A percentile compares a stretch with the other conserved stretches of the same genome.
phyloP scores from a whole-genome alignment of 2,888 invertebrate species.

The Apotomis betuletana region DNA sequence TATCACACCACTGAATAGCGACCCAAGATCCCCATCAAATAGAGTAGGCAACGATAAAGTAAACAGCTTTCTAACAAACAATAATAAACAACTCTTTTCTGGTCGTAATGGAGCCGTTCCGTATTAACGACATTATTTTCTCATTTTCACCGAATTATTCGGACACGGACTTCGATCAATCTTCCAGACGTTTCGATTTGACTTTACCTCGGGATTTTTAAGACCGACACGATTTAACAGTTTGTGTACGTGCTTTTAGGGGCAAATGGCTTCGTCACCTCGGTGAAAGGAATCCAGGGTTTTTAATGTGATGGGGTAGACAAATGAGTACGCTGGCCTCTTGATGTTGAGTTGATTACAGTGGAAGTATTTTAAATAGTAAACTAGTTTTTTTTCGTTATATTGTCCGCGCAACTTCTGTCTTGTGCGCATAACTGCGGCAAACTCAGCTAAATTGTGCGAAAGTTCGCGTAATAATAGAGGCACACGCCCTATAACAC shows the following conservation, averaged over 20 bases:
- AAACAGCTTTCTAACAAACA: conserved; percentile 49
- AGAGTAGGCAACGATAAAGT: conserved; percentile 44
- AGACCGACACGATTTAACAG: conserved; percentile 30
- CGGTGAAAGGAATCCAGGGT: no score
- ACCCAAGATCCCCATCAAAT: conserved; percentile 33
- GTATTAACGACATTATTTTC: conserved; percentile 60
- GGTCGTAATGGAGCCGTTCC: conserved; percentile 57
- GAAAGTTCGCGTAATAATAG: no score
- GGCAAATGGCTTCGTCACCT: conserved; percentile 16
- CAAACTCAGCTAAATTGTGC: no score
- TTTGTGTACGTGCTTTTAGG: conserved; percentile 30
- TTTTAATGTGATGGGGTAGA: no score
- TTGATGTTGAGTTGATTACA: no score
- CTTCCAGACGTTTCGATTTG: conserved; percentile 46
- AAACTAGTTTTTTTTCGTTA: no score
- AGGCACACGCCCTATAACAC: no score
- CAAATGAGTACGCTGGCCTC: no score
- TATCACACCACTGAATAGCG: conserved; percentile 37
- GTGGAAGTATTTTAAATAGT: no score
- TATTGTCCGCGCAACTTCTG: no score
- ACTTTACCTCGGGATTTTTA: conserved; percentile 38
- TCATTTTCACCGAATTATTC: conserved; percentile 53
- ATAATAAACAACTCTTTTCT: conserved; percentile 53
- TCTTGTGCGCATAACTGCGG: no score
- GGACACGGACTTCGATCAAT: conserved; percentile 54